Base-by-base conservation (phyloP, 2,888 invertebrate genomes). In the Lampropteryx suffumata region DNA sequence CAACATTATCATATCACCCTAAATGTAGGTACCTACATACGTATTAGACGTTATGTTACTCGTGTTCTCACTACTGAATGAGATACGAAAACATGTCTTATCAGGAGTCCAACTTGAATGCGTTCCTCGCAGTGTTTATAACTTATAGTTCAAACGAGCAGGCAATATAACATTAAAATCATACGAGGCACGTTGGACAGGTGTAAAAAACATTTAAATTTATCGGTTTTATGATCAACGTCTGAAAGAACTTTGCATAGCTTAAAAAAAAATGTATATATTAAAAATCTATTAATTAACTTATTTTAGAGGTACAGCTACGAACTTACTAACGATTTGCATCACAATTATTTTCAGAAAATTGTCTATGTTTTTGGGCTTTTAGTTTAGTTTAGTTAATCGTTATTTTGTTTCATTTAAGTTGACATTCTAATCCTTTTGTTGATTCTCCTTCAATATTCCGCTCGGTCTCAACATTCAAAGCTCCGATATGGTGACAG, bases 31-130 rank as follows among this genome's bases (percentile, higher is more conserved):
- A 43, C 39, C 28, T 36, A 34, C 42, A 12, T 4, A 8, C 0
- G 5, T 6, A 6, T 7, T 24, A 46, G 44, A 56, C 45, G 39
- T 34, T 13, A 21, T 29, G 41, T 39, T 55, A 30, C 17, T 14
- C 51, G 30, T 45, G 14, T 41, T 48, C 55, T 55, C 55, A 55
- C 37, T 24, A 27, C 6, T 21, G 27, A 40, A 46, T 61, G 60
- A 64, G 62, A 62, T 48, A 37, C 46, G 59, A 48, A 61, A 64
- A 62, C 63, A 27, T 21, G 13, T 34, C 37, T 43, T 39, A 39
- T 28, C 36, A 13, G 40, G 26, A 36, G 46, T 37, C 12, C 30
- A 43, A 44, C 21, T 27, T 34, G 36, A 9, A 53, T 55, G 55
- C 57, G 52, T 52, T 29, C 44, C 54, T 55, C 46, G 4, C 43